Base-by-base conservation (phyloP, 2,888 invertebrate species). In the Synanthedon tipuliformis region DNA sequence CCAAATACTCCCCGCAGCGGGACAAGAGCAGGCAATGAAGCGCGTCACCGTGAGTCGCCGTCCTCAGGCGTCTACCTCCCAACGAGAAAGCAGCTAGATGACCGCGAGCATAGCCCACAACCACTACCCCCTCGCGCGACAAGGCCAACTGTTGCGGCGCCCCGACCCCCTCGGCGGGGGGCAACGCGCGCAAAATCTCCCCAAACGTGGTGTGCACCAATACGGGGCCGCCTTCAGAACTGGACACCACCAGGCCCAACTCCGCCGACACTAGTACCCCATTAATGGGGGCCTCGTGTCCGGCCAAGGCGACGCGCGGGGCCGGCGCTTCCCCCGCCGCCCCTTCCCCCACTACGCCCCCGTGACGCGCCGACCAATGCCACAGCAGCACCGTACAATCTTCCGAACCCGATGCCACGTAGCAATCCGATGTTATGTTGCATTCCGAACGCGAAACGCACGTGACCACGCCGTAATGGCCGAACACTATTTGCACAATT, bases 351-450 rank as follows among this genome's bases (percentile, higher is more conserved):
- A 99, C 96, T 65, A 99, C 96, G 58, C 96, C 96, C 77, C 98
- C 98, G 56, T 95, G 95, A n/a, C 96, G 90, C 0, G 96, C 97
- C 69, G 88, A 88, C 97, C 99, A 99, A 73, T 99, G 98, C 99
- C 99, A 99, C 52, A 99, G 88, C 54, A 99, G 89, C 18, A 99
- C 97, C 0, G 99, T 99, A 81, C 99, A 99, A 86, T 99, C 99
- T 51, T 97, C 95, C 23, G 97, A 97, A 18, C 99, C 99, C 0
- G 98, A 98, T 1, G 98, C 98, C 62, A 99, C 94, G 87, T 99
- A 99, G 81, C 99, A 99, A 87, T 99, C 99, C 1, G 97, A 96
- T n/a, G 97, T 97, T 61, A 99, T 96, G 85, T 98, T 98, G 84
- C 98, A 98, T 82, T 99, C 99, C 2, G 98, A 98, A 51, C 99